A percentile compares a stretch with the other conserved stretches of the same genome.
Conservation (phyloP, 2,888 invertebrate genomes). For the Drosophila conformis region DNA sequence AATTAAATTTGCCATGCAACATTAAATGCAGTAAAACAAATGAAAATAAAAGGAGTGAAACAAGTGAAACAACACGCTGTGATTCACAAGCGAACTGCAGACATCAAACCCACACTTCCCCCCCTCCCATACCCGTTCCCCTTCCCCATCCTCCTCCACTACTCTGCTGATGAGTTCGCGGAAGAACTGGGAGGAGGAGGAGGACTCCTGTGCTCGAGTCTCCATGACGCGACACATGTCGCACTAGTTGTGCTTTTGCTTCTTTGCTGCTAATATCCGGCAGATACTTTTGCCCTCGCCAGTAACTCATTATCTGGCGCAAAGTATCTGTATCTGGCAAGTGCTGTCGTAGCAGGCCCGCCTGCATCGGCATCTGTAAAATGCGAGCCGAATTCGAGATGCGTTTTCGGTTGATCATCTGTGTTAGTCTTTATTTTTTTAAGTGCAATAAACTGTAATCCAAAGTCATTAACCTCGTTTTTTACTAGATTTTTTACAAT, state of each 20-base stretch:
- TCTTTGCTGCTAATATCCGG: slow-evolving; percentile 68
- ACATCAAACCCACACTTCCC: not conserved
- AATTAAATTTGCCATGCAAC: slow-evolving; percentile 82
- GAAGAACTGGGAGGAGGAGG: slow-evolving; percentile 7
- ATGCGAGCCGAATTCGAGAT: slow-evolving; percentile 11
- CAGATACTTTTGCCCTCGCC: slow-evolving; percentile 62
- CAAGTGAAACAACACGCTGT: slow-evolving; percentile 34
- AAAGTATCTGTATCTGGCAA: slow-evolving; percentile 45
- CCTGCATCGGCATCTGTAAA: slow-evolving; percentile 13
- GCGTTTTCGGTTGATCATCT: slow-evolving; percentile 16
- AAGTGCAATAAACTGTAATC: slow-evolving; percentile 73
- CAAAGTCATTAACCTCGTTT: slow-evolving; percentile 65
- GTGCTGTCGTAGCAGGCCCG: slow-evolving; percentile 41
- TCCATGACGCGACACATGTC: slow-evolving; percentile 69
- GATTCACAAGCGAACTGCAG: slow-evolving; percentile 57
- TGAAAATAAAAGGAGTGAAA: slow-evolving; percentile 18
- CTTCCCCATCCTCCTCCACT: not conserved
- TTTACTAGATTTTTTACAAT: not conserved
- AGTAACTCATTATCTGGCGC: slow-evolving; percentile 69
- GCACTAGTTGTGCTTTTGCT: slow-evolving; percentile 27
- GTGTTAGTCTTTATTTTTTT: slow-evolving; percentile 17
- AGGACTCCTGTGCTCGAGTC: slow-evolving; percentile 37
- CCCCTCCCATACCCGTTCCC: not conserved
- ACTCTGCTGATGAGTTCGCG: slow-evolving; percentile 30
- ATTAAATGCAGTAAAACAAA: slow-evolving; percentile 63